Base-by-base conservation (phyloP, 2,113 vertebrate species). In the Otocyon megalotis region DNA sequence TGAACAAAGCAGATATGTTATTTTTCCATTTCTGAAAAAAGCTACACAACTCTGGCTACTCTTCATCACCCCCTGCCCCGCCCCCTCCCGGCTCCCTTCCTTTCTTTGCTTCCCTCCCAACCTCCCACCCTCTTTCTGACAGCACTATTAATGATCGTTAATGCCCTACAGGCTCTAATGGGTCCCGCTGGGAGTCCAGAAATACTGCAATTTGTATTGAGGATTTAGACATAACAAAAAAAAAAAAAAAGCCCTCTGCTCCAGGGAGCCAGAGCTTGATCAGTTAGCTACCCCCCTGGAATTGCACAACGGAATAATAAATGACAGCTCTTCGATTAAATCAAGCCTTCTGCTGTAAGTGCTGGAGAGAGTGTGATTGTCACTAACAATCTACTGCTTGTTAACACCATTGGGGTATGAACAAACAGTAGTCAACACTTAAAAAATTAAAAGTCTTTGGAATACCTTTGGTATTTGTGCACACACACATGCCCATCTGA, bases 91-190 rank as follows among this genome's bases (percentile, higher is more conserved):
- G 97, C 98, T 97, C 99, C 17, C 72, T 67, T 74, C 53, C 43
- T 62, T 62, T 50, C n/a, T 63, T 17, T 54, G 56, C 65, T 50
- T 72, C 28, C 43, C 56, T 62, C 28, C 97, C 98, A 98, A 96
- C 97, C 96, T 76, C 97, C 97, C 94, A 82, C 97, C 87, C 97
- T 97, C 98, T 98, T 98, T 97, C 99, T 99, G 99, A 99, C 99
- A 99, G 99, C 99, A 99, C 99, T 99, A 99, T 99, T 99, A 99
- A 99, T 99, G 99, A 99, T 99, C 99, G 99, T 99, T 99, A 99
- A 99, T 99, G 99, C 99, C 99, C 99, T 99, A 99, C 99, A 99
- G 99, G 99, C 99, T 99, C 99, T 99, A 99, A 99, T 99, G 99
- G 99, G 99, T 99, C 99, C 99, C 99, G 97, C 99, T 99, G 99